Evolutionary conservation across 2,113 vertebrate species (phyloP), one percentile per base, ranked within the genome.

Genomic region (Miniopterus natalensis): DNA sequence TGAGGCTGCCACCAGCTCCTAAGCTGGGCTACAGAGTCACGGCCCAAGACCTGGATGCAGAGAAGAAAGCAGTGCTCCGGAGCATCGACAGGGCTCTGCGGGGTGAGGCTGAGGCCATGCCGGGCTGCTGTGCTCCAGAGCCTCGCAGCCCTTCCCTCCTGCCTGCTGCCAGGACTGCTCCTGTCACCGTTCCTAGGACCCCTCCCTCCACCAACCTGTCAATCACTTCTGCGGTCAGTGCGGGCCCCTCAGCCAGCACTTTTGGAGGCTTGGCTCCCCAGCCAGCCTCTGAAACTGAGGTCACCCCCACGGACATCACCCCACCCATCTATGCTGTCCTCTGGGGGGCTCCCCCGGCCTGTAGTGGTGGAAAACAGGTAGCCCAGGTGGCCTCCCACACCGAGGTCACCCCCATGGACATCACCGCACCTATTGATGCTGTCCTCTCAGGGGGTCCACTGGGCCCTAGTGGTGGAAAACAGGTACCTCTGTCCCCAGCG

Each of bases 21-120:
- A 98, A 99, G 90, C 97, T 99, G 55, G 99, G 99, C 57, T 99
- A 99, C 93, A 97, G 97, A 0, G 94, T 99, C 97, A 99, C 99
- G 0, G 98, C 97, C 0, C 98, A 99, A 90, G 99, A 99, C 95
- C 95, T 99, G n/a, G 99, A 99, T 1, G 98, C 98, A 3, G 99
- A 99, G 97, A 99, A 98, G 94, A 97, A 70, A 40, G 98, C 98
- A 14, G 97, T 88, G 2, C 90, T 99, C 87, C 98, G 97, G 94
- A 98, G 98, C 97, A 99, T 99, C 96, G 99, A 98, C 97, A 99
- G 98, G 92, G 97, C 98, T 61, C 94, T 99, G 95, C 97, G 99
- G 94, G 98, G 98, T 89, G 96, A 98, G 3, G 95, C 97, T 27
- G 98, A 98, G 99, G 49, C n/a, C 27, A 17, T n/a, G 51, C 20